These are phyloP conservation scores for Trichopria drosophilae DNA, from an alignment of 2,888 invertebrate species.

Conservation along the genomic window DNA sequence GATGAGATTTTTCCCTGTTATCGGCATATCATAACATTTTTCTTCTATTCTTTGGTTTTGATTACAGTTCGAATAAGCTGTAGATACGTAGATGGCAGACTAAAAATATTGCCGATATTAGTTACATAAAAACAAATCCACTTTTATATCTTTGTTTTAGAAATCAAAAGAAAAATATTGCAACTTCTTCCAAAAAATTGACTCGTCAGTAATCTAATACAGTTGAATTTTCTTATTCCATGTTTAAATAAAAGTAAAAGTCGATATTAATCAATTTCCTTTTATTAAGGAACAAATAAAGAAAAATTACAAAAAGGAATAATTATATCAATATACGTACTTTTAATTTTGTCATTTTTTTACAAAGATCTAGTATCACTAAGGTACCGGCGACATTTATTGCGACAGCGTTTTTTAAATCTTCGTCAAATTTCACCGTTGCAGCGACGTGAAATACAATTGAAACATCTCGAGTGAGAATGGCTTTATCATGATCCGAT, in stretches of 20 bases:
- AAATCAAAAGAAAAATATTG: too few species aligned
- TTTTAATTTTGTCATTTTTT: constrained; percentile 71
- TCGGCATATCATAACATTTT: constrained; percentile 51
- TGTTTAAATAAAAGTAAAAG: too few species aligned
- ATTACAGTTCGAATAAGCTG: constrained; percentile 75
- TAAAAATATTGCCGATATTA: too few species aligned
- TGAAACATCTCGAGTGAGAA: constrained; percentile 66
- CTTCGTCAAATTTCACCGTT: constrained; percentile 84
- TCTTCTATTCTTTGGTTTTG: constrained; percentile 49
- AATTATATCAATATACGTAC: constrained; percentile 52
- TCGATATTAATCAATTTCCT: too few species aligned
- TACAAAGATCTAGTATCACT: constrained; percentile 71
- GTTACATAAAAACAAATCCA: too few species aligned
- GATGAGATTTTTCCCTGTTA: constrained; percentile 38
- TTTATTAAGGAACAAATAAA: too few species aligned
- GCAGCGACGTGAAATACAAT: constrained; percentile 84
- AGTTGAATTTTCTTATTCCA: too few species aligned
- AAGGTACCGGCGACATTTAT: constrained; percentile 79
- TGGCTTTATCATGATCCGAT: constrained; percentile 64
- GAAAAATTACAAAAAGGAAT: too few species aligned
- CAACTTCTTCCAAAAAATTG: too few species aligned
- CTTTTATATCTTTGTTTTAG: too few species aligned
- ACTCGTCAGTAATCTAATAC: too few species aligned
- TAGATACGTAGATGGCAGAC: constrained; percentile 75
- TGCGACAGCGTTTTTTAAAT: constrained; percentile 71